Evolutionary conservation across 2,797 vertebrate species (phyloP), one percentile per base, ranked within the genome.

Genomic region (Mormyrops boulengeri): DNA sequence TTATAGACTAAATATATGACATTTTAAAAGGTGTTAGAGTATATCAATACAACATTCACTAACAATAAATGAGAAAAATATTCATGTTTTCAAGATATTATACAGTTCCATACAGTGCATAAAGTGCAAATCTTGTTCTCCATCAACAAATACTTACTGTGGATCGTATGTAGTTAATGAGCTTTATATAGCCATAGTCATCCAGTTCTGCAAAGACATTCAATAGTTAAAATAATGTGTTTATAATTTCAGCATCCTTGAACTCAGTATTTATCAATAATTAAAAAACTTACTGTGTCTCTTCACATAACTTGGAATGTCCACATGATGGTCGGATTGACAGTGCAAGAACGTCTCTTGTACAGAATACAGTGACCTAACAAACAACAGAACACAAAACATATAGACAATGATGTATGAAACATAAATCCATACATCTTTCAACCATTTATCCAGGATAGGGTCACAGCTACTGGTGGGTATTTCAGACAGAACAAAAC

Each of bases 161-260:
- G 85, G 95, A 93, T 52, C 98, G 96, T 88, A 99, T 94, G 89
- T 97, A 99, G 95, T 99, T 99, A 93, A 99, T 97, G 93, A 99
- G 95, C 90, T 98, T 99, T 91, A 99, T 93, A 88, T 97, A 99
- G 84, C 97, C 97, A 90, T 99, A 99, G 95, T 98, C 98, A 87
- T 99, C 97, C 89, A 99, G 96, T 91, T 95, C 98, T 99, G 90
- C 89, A 89, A 73, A 88, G 2, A 41, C 89, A 60, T 89, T 62
- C 11, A 26, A 38, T 17, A 6, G 60, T 89, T 22, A 89, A 34
- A 41, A 19, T 77, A 88, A 19, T 7, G 85, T 6, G 12, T 34
- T 52, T 7, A 86, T 30, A 12, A 5, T 86, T 4, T 34, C 47
- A 30, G 22, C 22, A 17, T 86, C 26, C 17, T 34, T 49, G 57